Percentiles rank a stretch among this genome's conserved stretches.
Evolutionary conservation across 2,888 invertebrate genomes (phyloP).

Genomic region (Zhengitettix transpicula): DNA sequence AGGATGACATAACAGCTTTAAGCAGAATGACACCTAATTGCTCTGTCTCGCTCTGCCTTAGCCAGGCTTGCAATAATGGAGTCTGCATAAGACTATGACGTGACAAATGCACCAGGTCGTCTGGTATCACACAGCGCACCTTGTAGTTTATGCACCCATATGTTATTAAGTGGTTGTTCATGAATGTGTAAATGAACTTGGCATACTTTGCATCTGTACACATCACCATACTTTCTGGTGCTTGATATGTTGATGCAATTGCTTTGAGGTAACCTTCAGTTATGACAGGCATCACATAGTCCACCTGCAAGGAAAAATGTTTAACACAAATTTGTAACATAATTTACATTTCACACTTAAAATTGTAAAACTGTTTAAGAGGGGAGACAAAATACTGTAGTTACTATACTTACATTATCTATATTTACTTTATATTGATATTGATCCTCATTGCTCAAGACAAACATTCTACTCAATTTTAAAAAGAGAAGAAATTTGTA

Average conservation of each 20-base stretch:
- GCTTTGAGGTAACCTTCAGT: conserved; percentile 7
- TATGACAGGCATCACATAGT: conserved; percentile 10
- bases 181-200: conserved; percentile 7
- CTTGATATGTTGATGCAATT: neutral
- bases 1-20: no score
- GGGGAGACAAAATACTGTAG: no score
- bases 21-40: neutral
- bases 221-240: no score
- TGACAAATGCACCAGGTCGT: conserved; percentile 2
- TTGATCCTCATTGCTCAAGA: no score
- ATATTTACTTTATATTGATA: no score
- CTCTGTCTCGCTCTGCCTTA: conserved; percentile 1
- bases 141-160: conserved; percentile 8
- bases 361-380: no score
- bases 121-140: conserved; percentile 9
- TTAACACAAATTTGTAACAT: no score
- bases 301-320: conserved; percentile 5
- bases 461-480: no score
- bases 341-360: no score
- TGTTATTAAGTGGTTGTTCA: conserved; percentile 5
- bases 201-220: conserved; percentile 5
- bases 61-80: conserved; percentile 8
- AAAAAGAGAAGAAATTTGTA: no score
- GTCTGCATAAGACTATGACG: conserved; percentile 1
- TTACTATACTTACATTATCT: no score